Evolutionary conservation across 1,140 invertebrate species (phyloP).

Genomic region (Philotrypesis tridentata): DNA sequence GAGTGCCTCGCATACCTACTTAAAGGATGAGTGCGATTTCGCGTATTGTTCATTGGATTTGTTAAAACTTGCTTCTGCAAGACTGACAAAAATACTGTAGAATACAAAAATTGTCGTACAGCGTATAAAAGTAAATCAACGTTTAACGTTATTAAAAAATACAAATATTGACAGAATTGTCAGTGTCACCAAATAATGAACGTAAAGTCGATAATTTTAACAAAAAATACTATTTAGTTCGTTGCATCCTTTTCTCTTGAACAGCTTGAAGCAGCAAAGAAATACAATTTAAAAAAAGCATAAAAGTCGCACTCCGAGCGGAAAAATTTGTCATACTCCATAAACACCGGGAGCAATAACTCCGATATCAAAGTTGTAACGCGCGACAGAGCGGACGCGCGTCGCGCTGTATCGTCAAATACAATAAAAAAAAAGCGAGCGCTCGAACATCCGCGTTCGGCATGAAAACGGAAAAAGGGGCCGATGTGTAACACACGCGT

Average conservation of each 20-base stretch:
- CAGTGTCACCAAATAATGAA: too few species aligned
- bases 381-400: constrained; percentile 1
- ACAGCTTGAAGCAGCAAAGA: too few species aligned
- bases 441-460: neutral
- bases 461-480: constrained; percentile 8
- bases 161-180: too few species aligned
- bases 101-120: too few species aligned
- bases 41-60: too few species aligned
- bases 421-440: constrained; percentile 21
- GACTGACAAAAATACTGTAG: too few species aligned
- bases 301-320: neutral
- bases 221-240: too few species aligned
- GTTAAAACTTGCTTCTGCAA: too few species aligned
- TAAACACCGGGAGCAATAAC: constrained; percentile 38
- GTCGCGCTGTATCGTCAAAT: constrained; percentile 8
- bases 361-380: constrained; percentile 11
- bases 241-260: too few species aligned
- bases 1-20: neutral
- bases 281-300: neutral
- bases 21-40: constrained; percentile 37
- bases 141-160: too few species aligned
- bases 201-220: too few species aligned
- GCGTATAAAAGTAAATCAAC: too few species aligned
- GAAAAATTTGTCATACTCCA: constrained; percentile 30
- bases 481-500: constrained; percentile 40